phyloP scores from a whole-genome alignment of 92 coral and sea anemone genomes.

The Palythoa grandiflora region DNA sequence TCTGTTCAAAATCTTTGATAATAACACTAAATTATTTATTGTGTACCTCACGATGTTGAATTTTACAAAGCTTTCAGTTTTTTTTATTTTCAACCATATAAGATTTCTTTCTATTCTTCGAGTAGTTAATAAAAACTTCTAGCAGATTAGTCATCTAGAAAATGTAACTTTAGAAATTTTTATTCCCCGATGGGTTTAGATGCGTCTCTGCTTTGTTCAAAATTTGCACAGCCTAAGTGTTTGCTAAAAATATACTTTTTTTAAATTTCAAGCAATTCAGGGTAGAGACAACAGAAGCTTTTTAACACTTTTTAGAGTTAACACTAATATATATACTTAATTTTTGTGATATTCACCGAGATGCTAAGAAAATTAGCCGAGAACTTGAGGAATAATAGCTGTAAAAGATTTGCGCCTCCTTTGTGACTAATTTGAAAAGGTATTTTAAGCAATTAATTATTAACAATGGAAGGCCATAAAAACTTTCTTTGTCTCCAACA shows the following conservation, averaged over 20 bases:
- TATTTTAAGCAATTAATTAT: slow-evolving; percentile 73
- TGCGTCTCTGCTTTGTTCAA: slow-evolving; percentile 34
- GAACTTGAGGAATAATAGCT: slow-evolving; percentile 43
- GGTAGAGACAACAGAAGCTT: not conserved
- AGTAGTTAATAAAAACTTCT: not conserved
- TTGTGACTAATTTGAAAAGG: slow-evolving; percentile 74
- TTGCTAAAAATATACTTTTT: not conserved
- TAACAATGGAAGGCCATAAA: slow-evolving; percentile 50
- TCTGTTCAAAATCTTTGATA: slow-evolving; percentile 44
- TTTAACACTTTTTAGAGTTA: not conserved
- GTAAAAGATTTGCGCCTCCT: slow-evolving; percentile 18
- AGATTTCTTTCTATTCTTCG: not conserved
- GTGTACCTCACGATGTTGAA: not conserved
- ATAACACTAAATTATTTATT: slow-evolving; percentile 33
- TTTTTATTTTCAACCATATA: not conserved
- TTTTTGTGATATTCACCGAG: not conserved
- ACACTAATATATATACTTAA: not conserved
- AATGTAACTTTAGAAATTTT: not conserved
- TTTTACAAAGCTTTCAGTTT: not conserved
- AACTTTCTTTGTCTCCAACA: slow-evolving; percentile 4
- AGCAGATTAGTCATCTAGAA: not conserved
- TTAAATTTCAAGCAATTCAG: not conserved
- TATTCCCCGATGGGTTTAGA: not conserved
- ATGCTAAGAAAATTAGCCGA: slow-evolving; percentile 4
- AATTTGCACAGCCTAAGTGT: slow-evolving; percentile 10